Conservation (phyloP, 2,888 invertebrate genomes). For the Polydrusus pterygomalis region DNA sequence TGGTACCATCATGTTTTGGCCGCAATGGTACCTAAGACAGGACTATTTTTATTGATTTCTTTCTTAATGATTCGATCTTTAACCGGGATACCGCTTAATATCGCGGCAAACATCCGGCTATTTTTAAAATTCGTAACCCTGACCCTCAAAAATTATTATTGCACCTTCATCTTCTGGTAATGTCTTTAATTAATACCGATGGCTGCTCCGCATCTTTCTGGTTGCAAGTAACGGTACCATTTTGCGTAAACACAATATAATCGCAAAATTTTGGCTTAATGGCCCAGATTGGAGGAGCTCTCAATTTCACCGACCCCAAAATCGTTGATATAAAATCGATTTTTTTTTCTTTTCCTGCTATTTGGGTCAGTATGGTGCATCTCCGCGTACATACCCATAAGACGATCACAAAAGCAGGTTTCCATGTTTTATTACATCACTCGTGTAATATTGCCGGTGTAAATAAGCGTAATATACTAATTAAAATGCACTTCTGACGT, state of each 20-base stretch:
- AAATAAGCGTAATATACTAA: not conserved
- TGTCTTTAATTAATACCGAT: not conserved
- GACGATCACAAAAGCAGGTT: constrained; percentile 25
- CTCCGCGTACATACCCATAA: constrained; percentile 26
- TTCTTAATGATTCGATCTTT: no score
- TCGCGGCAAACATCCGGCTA: no score
- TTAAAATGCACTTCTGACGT: not conserved
- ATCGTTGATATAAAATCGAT: constrained; percentile 13
- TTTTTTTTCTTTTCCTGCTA: not conserved
- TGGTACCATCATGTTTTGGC: no score
- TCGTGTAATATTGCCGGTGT: not conserved
- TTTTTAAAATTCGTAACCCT: no score
- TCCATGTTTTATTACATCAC: constrained; percentile 23
- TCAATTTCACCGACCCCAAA: constrained; percentile 27
- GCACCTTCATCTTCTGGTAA: not conserved
- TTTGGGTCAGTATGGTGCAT: constrained; percentile 29
- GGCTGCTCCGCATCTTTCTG: not conserved
- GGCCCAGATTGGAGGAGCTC: not conserved
- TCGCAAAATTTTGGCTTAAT: constrained; percentile 26
- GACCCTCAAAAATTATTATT: no score
- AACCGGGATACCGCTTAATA: no score
- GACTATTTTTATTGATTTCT: no score
- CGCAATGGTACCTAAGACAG: no score
- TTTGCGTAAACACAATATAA: not conserved
- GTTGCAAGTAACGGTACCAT: not conserved